Evolutionary conservation across 2,888 invertebrate species (phyloP), one percentile per base, ranked within the genome.

Genomic region (Tiphia femorata): DNA sequence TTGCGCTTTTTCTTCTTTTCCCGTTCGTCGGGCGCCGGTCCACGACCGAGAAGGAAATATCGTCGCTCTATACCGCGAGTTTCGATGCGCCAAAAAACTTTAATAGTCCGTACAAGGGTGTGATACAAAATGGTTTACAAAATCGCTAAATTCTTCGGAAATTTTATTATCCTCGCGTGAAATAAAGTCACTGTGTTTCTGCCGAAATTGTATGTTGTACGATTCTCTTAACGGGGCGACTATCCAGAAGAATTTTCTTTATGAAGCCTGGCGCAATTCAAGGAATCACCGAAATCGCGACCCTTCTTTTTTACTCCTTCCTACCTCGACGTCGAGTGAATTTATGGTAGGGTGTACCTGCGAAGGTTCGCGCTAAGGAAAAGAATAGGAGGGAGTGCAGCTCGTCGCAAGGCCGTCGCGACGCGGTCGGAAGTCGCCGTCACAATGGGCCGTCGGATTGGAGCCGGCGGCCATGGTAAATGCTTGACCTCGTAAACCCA

Each of bases 381-480:
- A 43, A 17, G 27, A 29, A 43, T n/a, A n/a, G 19, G 10, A 37
- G 16, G 27, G 14, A 12, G 25, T n/a, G 21, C 7, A n/a, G 41
- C 7, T 16, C 2, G 12, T 16, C n/a, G n/a, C n/a, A n/a, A n/a
- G n/a, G n/a, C n/a, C n/a, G 19, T 8, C 10, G n/a, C n/a, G 37
- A 37, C 19, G 27, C 44, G 35, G 35, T 55, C 58, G 61, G 64
- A 67, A 70, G 64, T 57, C 53, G 54, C 49, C 60, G 12, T 14
- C 14, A 27, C 43, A 29, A 42, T 49, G 54, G 29, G 21, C 71
- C 68, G 68, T 62, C 68, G 68, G 67, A 64, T 55, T 42, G 33
- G 14, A 33, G 12, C 12, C 33, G 12, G 33, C 33, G 33, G 12
- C 14, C 44, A 3, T n/a, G n/a, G n/a, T n/a, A n/a, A n/a, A n/a